Conservation (phyloP, 2,888 invertebrate species). For the Ctena decussata region DNA sequence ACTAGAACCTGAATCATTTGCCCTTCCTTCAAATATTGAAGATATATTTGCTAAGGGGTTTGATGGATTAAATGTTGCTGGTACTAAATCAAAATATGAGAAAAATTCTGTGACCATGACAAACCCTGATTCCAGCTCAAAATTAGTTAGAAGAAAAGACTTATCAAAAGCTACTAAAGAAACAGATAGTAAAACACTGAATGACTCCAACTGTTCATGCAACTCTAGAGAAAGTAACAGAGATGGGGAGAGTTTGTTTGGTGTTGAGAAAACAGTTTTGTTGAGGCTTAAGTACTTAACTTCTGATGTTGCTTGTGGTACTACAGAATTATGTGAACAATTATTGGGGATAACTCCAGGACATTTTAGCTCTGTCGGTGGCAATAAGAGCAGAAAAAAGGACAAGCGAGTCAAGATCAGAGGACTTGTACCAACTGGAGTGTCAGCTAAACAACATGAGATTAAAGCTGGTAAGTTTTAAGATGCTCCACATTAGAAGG, state of each 20-base stretch:
- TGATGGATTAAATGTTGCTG: neutral
- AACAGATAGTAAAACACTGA: neutral
- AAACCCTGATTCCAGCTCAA: neutral
- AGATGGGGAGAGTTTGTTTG: neutral
- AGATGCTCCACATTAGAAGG: no score
- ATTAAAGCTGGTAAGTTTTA: constrained; percentile 70
- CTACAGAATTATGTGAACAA: constrained; percentile 57
- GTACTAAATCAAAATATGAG: neutral
- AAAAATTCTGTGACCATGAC: neutral
- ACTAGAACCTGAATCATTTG: neutral
- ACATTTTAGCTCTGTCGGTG: constrained; percentile 46
- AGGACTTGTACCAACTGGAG: constrained; percentile 68
- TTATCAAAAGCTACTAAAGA: neutral
- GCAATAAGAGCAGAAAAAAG: constrained; percentile 32
- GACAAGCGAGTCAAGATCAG: constrained; percentile 61
- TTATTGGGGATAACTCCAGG: constrained; percentile 61
- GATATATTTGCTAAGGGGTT: constrained; percentile 18
- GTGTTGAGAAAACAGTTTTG: constrained; percentile 8
- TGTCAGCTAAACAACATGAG: constrained; percentile 66
- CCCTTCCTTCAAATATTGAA: constrained; percentile 39
- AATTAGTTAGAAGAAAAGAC: neutral
- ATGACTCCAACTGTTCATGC: neutral
- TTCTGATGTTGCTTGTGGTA: constrained; percentile 9
- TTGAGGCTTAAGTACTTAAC: constrained; percentile 36
- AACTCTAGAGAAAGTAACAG: neutral